These are phyloP conservation scores for Acronicta leporina DNA, from an alignment of 2,888 invertebrate genomes.

Conservation along the genomic window DNA sequence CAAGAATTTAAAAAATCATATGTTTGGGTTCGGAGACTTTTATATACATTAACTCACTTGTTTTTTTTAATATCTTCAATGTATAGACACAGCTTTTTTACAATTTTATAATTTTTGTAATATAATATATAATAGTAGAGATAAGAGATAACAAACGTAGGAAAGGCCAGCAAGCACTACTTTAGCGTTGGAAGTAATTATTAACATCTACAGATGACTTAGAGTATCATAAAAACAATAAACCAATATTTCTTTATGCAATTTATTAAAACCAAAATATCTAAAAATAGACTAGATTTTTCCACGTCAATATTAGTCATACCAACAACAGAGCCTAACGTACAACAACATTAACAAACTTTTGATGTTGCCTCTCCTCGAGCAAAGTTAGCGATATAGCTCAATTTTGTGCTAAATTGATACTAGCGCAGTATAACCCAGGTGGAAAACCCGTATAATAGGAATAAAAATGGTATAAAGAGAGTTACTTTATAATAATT, in stretches of 20 bases:
- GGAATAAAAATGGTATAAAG: conserved; percentile 36
- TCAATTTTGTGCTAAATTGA: conserved; percentile 47
- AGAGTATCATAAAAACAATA: background rate
- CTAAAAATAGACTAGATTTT: conserved; percentile 1
- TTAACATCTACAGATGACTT: too few species aligned
- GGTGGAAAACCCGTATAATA: conserved; percentile 29
- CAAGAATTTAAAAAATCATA: too few species aligned
- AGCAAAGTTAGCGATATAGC: conserved; percentile 24
- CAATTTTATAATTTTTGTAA: too few species aligned
- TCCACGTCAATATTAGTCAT: conserved; percentile 32
- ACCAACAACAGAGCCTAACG: conserved; percentile 3
- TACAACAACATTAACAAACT: conserved; percentile 20
- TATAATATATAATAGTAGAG: too few species aligned
- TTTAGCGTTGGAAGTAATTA: too few species aligned
- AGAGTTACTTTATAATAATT: conserved; percentile 28
- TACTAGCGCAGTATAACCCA: conserved; percentile 42
- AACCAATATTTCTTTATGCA: background rate
- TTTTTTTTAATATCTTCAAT: too few species aligned
- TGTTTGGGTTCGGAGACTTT: too few species aligned
- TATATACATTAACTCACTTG: too few species aligned
- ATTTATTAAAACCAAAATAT: conserved; percentile 4
- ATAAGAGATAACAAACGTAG: too few species aligned
- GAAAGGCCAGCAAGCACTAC: too few species aligned
- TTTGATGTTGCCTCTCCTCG: conserved; percentile 21
- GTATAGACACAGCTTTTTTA: too few species aligned